Base-by-base conservation (phyloP, 2,113 vertebrate species). In the Calypte anna region DNA sequence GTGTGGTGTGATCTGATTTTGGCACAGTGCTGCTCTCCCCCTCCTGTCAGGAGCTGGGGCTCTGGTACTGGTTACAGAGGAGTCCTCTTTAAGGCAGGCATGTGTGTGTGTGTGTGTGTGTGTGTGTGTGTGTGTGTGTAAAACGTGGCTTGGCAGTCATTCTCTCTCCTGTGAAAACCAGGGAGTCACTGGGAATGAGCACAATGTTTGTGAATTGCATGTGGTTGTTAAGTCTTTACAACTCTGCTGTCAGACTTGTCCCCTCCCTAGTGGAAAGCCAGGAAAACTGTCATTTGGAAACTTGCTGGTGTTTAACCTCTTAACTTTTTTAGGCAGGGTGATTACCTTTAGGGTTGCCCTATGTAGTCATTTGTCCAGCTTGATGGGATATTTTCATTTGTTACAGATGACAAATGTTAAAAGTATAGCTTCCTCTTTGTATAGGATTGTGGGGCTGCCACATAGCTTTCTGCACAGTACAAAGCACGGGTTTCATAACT, bases 1-100 rank as follows among this genome's bases (percentile, higher is more conserved):
- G 87, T 3, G 94, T 43, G 82, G 20, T 74, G 91, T 38, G 90
- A 58, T 91, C 82, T 4, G 90, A 38, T 88, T 95, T 91, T 94
- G 92, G 92, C 93, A 90, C 4, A 20, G 82, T 36, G 70, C 78
- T 90, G 51, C 10, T 51, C 59, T 55, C 82, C 58, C 69, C 53
- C 59, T 81, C 64, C 64, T 22, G 36, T 7, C 87, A 17, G 57
- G 77, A 62, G 89, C 87, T 55, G 48, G 48, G 38, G 69, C 58
- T 90, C 63, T 9, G 24, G 36, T 73, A 23, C 25, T 4, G 82
- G 38, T 61, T 30, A 3, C 36, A 27, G 76, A 23, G 14, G 13
- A 72, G 63, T 4, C 61, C 33, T 67, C 69, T 46, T 23, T 30
- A 12, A 64, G 55, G n/a, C 51, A 18, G n/a, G 36, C 13, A 2